Base-by-base conservation (phyloP, 1,140 invertebrate species). In the Mya arenaria region DNA sequence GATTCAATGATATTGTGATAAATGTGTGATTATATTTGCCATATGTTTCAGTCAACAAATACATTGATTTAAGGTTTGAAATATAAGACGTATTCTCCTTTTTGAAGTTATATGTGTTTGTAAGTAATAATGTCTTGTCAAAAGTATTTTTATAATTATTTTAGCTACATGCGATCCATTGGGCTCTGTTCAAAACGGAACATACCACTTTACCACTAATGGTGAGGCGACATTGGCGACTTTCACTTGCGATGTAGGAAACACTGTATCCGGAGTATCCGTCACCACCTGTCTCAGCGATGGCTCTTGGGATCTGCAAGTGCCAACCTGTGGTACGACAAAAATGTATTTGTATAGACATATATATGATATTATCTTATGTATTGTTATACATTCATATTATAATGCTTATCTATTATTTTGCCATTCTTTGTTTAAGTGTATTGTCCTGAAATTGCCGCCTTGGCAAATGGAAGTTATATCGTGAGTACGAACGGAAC, bases 91-190 rank as follows among this genome's bases (percentile, higher is more conserved):
- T 48, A 13, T 48, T 10, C 10, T 48, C 10, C 10, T 48, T 10
- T n/a, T 48, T 48, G 10, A 48, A 48, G 44, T 13, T 48, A 13
- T 48, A n/a, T n/a, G n/a, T 13, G n/a, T 10, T 48, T 48, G n/a
- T 13, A 48, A 48, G 10, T 48, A 48, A 13, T 48, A n/a, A 48
- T 13, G 10, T 13, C 10, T 48, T 48, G 10, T 48, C 44, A 48
- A 48, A 10, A 48, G 10, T 13, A 13, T 48, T 48, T 48, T 48
- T 48, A 13, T 41, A 39, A 28, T 37, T 68, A 15, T 44, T 17
- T 52, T 10, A 75, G 72, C 32, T 60, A 30, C 15, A 39, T 75
- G 72, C 19, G 34, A n/a, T 17, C 56, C 60, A 44, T 23, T 75
- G 34, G 0, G n/a, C 34, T 39, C 48, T 32, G 4, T 44, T 52